These are phyloP conservation scores for Hoplodrina blanda DNA, from an alignment of 2,888 invertebrate species.

Conservation along the genomic window DNA sequence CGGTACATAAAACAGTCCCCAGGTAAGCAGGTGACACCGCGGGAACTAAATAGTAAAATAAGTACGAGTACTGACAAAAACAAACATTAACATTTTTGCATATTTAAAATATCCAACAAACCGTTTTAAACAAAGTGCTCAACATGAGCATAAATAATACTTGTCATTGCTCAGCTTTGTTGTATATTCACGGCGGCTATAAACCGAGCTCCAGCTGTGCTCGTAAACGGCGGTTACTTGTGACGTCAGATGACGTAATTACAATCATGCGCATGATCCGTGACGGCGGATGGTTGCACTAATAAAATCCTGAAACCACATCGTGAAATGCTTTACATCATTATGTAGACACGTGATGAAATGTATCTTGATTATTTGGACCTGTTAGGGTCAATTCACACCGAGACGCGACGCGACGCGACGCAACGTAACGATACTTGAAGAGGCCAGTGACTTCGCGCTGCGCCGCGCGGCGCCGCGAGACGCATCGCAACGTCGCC, in stretches of 20 bases:
- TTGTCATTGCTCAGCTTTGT: slow-evolving; percentile 40
- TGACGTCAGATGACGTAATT: slow-evolving; percentile 42
- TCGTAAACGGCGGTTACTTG: slow-evolving; percentile 46
- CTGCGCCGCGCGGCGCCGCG: too few species aligned
- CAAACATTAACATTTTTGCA: background rate
- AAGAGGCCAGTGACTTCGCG: too few species aligned
- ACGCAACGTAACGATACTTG: too few species aligned
- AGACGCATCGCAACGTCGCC: too few species aligned
- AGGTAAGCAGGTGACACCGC: background rate
- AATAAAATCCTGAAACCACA: background rate
- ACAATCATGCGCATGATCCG: background rate
- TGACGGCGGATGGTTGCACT: slow-evolving; percentile 1
- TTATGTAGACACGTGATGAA: background rate
- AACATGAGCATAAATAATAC: slow-evolving; percentile 49
- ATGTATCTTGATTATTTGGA: too few species aligned
- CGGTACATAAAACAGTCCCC: background rate
- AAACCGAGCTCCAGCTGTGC: slow-evolving; percentile 47
- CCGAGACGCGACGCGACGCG: too few species aligned
- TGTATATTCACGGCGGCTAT: slow-evolving; percentile 59
- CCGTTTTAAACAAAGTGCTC: slow-evolving; percentile 26
- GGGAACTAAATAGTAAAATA: background rate
- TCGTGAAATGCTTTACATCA: background rate
- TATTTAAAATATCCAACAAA: slow-evolving; percentile 25
- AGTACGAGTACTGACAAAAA: background rate
- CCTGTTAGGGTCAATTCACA: too few species aligned